These are phyloP conservation scores for Platanista minor DNA, from an alignment of 2,113 vertebrate genomes.

Conservation along the genomic window DNA sequence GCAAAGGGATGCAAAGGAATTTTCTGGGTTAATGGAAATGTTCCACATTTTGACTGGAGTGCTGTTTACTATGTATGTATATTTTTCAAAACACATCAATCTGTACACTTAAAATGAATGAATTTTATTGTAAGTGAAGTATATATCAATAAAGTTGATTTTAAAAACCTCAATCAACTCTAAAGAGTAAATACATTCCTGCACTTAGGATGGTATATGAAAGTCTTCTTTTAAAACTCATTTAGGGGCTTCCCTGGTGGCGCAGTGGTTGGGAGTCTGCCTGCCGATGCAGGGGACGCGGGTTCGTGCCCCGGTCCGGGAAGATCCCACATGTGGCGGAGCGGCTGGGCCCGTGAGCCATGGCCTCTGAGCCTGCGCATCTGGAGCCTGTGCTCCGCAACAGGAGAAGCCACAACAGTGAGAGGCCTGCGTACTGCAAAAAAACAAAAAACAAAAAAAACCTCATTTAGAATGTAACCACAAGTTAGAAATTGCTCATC, in stretches of 20 bases:
- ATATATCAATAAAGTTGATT: no score
- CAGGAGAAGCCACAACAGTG: no score
- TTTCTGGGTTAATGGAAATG: background rate
- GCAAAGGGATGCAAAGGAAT: background rate
- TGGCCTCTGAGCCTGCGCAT: no score
- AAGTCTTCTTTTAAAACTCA: background rate
- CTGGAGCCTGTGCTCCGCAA: no score
- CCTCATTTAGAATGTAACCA: background rate
- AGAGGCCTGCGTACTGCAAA: no score
- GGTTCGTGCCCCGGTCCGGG: no score
- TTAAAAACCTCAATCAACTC: background rate
- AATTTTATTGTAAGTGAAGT: background rate
- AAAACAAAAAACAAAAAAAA: no score
- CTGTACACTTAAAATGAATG: background rate
- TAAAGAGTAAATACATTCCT: background rate
- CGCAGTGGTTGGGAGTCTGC: no score
- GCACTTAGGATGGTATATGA: background rate
- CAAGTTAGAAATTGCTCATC: background rate
- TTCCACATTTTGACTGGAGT: background rate
- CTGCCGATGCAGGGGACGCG: no score
- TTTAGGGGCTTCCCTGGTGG: no score
- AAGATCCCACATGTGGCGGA: no score
- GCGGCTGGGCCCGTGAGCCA: no score
- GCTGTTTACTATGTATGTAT: background rate
- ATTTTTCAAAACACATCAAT: background rate